phyloP scores from a whole-genome alignment of 2,113 vertebrate species.

The Stictonetta naevosa region DNA sequence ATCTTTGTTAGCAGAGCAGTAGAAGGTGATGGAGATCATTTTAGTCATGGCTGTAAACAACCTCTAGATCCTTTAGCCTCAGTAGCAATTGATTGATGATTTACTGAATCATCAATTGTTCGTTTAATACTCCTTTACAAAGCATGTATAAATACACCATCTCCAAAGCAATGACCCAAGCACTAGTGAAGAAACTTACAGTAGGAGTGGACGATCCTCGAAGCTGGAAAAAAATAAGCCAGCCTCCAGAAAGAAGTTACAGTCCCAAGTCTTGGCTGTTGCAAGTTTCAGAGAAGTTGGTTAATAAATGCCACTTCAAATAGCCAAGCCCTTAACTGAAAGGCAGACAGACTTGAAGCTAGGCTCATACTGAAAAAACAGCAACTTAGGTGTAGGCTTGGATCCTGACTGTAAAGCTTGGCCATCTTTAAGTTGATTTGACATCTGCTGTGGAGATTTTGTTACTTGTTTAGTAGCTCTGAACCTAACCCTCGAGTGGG shows the following conservation, averaged over 20 bases:
- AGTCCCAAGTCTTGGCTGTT: not conserved
- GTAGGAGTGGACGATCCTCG: not conserved
- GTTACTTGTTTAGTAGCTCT: not conserved
- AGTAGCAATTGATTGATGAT: not conserved
- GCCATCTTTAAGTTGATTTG: not conserved
- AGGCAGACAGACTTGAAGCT: not conserved
- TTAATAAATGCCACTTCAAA: not conserved
- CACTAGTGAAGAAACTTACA: not conserved
- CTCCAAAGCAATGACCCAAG: not conserved
- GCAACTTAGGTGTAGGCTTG: not conserved
- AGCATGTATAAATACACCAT: not conserved
- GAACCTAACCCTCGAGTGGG: not conserved
- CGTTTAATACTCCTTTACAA: not conserved
- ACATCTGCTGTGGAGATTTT: not conserved
- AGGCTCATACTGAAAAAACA: not conserved
- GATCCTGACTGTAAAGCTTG: not conserved
- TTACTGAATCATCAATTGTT: not conserved
- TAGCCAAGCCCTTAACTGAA: not conserved
- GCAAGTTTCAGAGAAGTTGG: not conserved
- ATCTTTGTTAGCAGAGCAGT: not conserved
- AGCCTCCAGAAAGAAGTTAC: not conserved
- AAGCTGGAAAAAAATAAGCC: not conserved
- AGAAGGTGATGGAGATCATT: not conserved
- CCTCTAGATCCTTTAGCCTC: conserved; percentile 11
- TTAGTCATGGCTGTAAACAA: not conserved